Evolutionary conservation across 2,888 invertebrate species (phyloP).

Genomic region (Brachypalpus laphriformis): DNA sequence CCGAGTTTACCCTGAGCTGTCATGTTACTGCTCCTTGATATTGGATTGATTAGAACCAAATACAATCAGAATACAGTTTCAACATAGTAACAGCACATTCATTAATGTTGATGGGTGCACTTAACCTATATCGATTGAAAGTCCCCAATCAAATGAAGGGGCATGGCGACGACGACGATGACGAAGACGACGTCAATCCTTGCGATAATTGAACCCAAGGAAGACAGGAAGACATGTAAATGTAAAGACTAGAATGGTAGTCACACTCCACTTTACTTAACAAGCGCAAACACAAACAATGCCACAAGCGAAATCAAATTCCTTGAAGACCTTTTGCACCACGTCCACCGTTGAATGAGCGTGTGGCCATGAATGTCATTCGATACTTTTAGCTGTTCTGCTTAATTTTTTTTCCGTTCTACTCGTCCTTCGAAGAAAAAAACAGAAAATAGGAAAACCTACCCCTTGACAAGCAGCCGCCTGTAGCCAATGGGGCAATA

Average conservation of each 20-base stretch:
- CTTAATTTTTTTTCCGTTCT: constrained; percentile 34
- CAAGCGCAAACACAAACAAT: constrained; percentile 38
- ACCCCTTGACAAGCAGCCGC: constrained; percentile 37
- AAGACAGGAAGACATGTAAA: constrained; percentile 65
- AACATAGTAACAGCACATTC: constrained; percentile 64
- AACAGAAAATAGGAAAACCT: background rate
- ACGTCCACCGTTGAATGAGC: constrained; percentile 6
- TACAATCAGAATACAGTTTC: constrained; percentile 60
- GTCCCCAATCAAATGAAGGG: constrained; percentile 44
- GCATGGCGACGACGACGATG: constrained; percentile 7
- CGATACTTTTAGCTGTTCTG: constrained; percentile 48
- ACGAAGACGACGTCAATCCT: constrained; percentile 32
- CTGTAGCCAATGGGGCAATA: constrained; percentile 32
- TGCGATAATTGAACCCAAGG: constrained; percentile 66
- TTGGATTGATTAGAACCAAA: constrained; percentile 69
- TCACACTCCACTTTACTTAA: constrained; percentile 44
- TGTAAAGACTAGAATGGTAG: constrained; percentile 22
- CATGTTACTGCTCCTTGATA: constrained; percentile 65
- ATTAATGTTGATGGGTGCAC: constrained; percentile 67
- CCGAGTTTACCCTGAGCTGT: constrained; percentile 66
- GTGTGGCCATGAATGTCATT: constrained; percentile 52
- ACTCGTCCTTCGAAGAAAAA: background rate
- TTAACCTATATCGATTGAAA: constrained; percentile 68
- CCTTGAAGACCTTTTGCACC: constrained; percentile 21
- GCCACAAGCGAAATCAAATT: constrained; percentile 58